Evolutionary conservation across 2,797 vertebrate genomes (phyloP).

Genomic region (Lycodopsis pacificus): DNA sequence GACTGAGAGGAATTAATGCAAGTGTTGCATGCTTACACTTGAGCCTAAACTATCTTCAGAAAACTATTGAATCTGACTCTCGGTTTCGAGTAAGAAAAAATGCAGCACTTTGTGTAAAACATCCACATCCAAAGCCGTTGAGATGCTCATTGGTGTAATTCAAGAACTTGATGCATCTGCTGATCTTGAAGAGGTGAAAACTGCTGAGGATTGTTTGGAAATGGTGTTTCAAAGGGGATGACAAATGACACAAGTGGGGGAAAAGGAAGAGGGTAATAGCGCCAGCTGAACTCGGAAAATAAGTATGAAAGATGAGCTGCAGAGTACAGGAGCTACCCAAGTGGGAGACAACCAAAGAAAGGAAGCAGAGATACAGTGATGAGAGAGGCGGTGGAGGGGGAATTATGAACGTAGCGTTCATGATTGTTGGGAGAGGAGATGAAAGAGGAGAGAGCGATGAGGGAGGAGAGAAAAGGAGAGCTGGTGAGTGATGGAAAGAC

Average conservation of each 20-base stretch:
- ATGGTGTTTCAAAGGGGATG: conserved; percentile 4
- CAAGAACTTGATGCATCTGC: conserved; percentile 24
- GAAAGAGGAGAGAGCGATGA: conserved; percentile 37
- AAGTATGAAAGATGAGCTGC: conserved; percentile 40
- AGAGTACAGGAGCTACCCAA: conserved; percentile 5
- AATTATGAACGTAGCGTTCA: not conserved
- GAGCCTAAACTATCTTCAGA: not conserved
- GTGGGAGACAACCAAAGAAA: conserved; percentile 4
- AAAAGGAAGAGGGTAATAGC: not conserved
- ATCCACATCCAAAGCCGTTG: not conserved
- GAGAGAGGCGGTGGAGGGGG: conserved; percentile 25
- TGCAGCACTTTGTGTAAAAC: fast-evolving
- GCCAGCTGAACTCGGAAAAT: not conserved
- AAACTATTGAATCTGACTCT: not conserved
- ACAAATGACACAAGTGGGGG: conserved; percentile 23
- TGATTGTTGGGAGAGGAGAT: conserved; percentile 10
- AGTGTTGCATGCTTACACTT: too few species aligned
- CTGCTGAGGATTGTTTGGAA: conserved; percentile 9
- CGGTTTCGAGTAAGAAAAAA: not conserved
- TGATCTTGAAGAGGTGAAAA: conserved; percentile 2
- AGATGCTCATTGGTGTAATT: conserved; percentile 13
- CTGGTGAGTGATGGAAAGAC: conserved; percentile 34
- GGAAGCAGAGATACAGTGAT: conserved; percentile 17
- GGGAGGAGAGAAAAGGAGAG: conserved; percentile 16
- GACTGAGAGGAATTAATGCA: not conserved